Evolutionary conservation across 1,140 invertebrate species (phyloP).

Genomic region (Drosophila sucinea): DNA sequence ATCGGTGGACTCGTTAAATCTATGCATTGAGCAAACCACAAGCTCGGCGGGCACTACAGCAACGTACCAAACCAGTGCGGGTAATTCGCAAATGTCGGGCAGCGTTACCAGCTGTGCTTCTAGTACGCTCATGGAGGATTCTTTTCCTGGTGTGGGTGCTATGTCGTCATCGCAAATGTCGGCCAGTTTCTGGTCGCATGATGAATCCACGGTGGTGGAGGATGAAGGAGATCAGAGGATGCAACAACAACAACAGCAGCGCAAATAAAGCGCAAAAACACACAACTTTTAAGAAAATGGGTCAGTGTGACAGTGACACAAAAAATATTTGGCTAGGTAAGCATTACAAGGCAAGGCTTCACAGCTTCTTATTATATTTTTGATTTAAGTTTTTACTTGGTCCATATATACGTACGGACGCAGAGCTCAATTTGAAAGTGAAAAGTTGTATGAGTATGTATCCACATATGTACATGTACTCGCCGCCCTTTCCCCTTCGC

Average conservation of each 20-base stretch:
- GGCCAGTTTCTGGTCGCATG: constrained; percentile 74
- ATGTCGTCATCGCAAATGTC: constrained; percentile 76
- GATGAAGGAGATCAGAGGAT: constrained; percentile 51
- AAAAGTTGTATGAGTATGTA: constrained; percentile 43
- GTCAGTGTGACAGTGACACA: constrained; percentile 61
- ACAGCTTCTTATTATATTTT: constrained; percentile 57
- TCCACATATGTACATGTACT: constrained; percentile 7
- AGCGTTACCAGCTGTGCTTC: constrained; percentile 88
- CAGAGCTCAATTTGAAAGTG: constrained; percentile 76
- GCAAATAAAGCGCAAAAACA: constrained; percentile 32
- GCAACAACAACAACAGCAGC: constrained; percentile 46
- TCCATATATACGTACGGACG: constrained; percentile 34
- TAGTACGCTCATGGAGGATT: constrained; percentile 82
- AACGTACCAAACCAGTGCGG: constrained; percentile 91
- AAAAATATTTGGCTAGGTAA: constrained; percentile 72
- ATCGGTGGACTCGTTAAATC: constrained; percentile 76
- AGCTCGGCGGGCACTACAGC: constrained; percentile 91
- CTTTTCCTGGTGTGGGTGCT: constrained; percentile 70
- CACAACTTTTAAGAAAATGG: constrained; percentile 52
- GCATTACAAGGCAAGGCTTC: constrained; percentile 66
- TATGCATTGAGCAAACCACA: constrained; percentile 83
- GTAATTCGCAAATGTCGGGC: constrained; percentile 91
- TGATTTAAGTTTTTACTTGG: constrained; percentile 57
- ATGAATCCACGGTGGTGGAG: constrained; percentile 72
- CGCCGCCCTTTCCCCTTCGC: constrained; percentile 24